Percentiles rank a stretch among this genome's conserved stretches.
These are phyloP conservation scores for Myotis myotis DNA, from an alignment of 2,797 vertebrate species.

Conservation along the genomic window DNA sequence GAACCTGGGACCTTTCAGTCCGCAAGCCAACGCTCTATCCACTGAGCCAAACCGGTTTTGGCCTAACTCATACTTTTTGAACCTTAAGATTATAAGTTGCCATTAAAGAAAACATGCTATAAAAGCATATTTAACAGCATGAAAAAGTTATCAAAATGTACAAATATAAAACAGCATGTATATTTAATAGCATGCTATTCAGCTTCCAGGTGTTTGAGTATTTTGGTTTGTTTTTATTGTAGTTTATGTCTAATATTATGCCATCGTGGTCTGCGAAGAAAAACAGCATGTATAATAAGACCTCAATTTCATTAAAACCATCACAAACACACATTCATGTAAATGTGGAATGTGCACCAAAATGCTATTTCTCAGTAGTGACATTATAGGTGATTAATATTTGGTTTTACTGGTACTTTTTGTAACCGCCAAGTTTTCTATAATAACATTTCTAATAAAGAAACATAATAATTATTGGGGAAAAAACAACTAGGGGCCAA, in stretches of 20 bases:
- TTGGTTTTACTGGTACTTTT: neutral
- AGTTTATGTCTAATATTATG: no score
- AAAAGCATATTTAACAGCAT: slow-evolving; percentile 1
- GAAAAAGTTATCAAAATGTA: neutral
- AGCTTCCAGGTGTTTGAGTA: no score
- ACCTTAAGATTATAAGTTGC: neutral
- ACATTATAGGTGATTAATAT: neutral
- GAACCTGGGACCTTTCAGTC: no score
- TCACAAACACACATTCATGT: neutral
- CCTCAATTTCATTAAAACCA: slow-evolving; percentile 16
- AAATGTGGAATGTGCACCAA: neutral
- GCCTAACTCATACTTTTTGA: neutral
- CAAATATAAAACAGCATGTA: neutral
- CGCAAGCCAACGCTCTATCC: no score
- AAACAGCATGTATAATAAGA: neutral
- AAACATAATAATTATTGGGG: neutral
- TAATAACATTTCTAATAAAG: neutral
- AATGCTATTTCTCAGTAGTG: neutral
- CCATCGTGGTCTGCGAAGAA: no score
- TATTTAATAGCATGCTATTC: no score
- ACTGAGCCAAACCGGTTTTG: no score
- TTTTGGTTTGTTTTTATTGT: no score
- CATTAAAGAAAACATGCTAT: neutral
- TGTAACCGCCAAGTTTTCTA: slow-evolving; percentile 25
- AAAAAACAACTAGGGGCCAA: neutral